Conservation (phyloP, 2,888 invertebrate genomes). For the Drosophila meridionalis region DNA sequence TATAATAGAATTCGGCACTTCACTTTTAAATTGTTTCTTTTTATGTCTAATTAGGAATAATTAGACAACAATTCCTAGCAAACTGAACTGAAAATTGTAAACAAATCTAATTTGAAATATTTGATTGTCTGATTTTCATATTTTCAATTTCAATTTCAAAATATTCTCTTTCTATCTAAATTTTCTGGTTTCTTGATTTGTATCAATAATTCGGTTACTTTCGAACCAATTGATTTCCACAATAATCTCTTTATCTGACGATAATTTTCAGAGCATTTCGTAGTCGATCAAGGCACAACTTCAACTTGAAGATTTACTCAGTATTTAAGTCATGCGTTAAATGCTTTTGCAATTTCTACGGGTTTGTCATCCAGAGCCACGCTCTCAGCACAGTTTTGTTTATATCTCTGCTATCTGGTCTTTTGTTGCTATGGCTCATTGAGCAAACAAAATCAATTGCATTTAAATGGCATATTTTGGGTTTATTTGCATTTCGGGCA, state of each 20-base stretch:
- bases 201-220: too few species aligned
- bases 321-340: slow-evolving; percentile 63
- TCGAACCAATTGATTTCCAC: not conserved
- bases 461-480: slow-evolving; percentile 57
- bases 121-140: too few species aligned
- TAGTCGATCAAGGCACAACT: not conserved
- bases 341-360: slow-evolving; percentile 58
- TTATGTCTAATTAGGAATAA: too few species aligned
- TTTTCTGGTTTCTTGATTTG: too few species aligned
- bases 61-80: too few species aligned
- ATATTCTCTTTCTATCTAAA: not conserved
- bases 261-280: not conserved
- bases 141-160: not conserved
- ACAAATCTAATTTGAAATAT: too few species aligned
- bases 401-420: slow-evolving; percentile 42
- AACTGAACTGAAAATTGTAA: too few species aligned
- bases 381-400: slow-evolving; percentile 7
- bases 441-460: slow-evolving; percentile 65
- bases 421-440: slow-evolving; percentile 49
- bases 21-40: too few species aligned
- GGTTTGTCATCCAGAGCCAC: slow-evolving; percentile 15
- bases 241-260: not conserved
- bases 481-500: slow-evolving; percentile 50
- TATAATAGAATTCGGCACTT: too few species aligned
- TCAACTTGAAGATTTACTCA: slow-evolving; percentile 17